These are phyloP conservation scores for Pterois miles DNA, from an alignment of 2,797 vertebrate genomes.

Conservation along the genomic window DNA sequence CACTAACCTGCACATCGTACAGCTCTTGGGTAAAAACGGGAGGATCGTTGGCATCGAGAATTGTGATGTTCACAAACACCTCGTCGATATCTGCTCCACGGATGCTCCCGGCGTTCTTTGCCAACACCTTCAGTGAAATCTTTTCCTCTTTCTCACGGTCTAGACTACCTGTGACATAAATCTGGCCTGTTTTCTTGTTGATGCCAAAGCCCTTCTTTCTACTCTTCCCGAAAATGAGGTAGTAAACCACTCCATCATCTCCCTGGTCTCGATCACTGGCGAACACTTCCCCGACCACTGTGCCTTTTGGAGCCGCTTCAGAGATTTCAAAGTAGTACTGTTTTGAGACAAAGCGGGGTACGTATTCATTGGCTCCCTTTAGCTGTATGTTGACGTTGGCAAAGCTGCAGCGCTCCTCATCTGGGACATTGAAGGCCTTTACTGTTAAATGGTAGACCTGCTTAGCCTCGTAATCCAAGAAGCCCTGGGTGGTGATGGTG, in stretches of 20 bases:
- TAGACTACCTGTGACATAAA: constrained; percentile 91
- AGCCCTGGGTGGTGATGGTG: constrained; percentile 96
- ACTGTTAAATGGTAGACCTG: constrained; percentile 95
- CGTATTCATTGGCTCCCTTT: constrained; percentile 96
- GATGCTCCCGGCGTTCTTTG: constrained; percentile 96
- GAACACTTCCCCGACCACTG: constrained; percentile 94
- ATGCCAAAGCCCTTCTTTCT: constrained; percentile 95
- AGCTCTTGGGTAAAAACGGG: constrained; percentile 91
- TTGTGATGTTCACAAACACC: constrained; percentile 93
- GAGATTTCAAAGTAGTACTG: constrained; percentile 98
- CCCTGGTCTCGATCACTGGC: constrained; percentile 97
- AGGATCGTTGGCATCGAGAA: constrained; percentile 97
- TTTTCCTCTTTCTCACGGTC: constrained; percentile 97
- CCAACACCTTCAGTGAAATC: constrained; percentile 92
- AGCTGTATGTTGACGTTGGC: constrained; percentile 93
- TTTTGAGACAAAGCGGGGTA: constrained; percentile 97
- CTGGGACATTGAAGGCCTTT: constrained; percentile 97
- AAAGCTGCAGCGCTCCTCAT: constrained; percentile 96
- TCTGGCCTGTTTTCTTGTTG: constrained; percentile 90
- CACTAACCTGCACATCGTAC: constrained; percentile 92
- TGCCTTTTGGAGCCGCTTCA: constrained; percentile 92
- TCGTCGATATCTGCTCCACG: constrained; percentile 95
- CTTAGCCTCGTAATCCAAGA: constrained; percentile 97
- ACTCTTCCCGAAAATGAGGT: constrained; percentile 95
- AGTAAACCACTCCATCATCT: constrained; percentile 93